Conservation (phyloP, 1,140 invertebrate species). For the Tetramorium parvispinum region DNA sequence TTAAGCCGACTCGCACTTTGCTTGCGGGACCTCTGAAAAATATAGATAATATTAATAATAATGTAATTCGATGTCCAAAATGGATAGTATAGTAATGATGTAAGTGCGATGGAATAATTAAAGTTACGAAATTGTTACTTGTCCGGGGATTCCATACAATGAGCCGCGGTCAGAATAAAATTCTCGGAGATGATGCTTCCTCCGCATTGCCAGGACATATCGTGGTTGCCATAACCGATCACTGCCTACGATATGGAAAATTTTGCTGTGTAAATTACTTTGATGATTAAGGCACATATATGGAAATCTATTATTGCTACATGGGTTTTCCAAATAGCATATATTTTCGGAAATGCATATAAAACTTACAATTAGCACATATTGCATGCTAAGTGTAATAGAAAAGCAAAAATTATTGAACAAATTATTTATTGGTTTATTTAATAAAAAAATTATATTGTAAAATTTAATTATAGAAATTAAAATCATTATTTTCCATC, state of each 20-base stretch:
- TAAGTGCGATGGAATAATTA: background rate
- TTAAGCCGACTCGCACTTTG: slow-evolving; percentile 77
- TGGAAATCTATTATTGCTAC: background rate
- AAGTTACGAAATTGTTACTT: slow-evolving; percentile 62
- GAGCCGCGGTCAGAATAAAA: slow-evolving; percentile 87
- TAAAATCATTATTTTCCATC: background rate
- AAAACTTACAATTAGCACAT: too few relatives aligned
- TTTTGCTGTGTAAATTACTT: slow-evolving; percentile 1
- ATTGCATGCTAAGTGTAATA: background rate
- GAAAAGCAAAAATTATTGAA: background rate
- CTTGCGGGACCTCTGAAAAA: slow-evolving; percentile 75
- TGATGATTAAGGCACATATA: background rate
- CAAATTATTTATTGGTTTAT: background rate
- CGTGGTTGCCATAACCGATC: slow-evolving; percentile 75
- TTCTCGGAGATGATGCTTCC: slow-evolving; percentile 86
- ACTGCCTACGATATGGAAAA: slow-evolving; percentile 66
- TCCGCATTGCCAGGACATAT: slow-evolving; percentile 85
- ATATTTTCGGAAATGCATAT: background rate
- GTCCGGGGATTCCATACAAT: slow-evolving; percentile 80
- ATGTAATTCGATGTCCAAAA: background rate
- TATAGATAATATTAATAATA: background rate
- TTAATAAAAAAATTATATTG: background rate
- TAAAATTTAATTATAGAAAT: background rate
- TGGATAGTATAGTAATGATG: background rate
- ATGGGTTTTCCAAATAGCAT: background rate